Conservation (phyloP, 2,797 vertebrate species). For the Coracias cyanogaster region DNA sequence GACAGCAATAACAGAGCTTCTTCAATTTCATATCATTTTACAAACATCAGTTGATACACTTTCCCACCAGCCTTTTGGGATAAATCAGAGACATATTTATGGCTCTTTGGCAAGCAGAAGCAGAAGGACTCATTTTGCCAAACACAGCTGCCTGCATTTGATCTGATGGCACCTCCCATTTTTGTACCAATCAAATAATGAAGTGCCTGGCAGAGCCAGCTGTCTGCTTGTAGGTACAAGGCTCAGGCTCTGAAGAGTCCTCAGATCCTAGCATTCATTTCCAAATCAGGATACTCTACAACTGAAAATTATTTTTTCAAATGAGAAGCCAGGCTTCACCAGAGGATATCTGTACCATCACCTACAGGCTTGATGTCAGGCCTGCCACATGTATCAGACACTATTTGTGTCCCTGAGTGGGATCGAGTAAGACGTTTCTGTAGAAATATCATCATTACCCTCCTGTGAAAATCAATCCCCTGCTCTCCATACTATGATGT, state of each 20-base stretch:
- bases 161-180: neutral
- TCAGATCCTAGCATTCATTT: neutral
- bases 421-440: neutral
- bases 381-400: neutral
- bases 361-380: neutral
- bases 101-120: neutral
- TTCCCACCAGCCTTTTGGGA: neutral
- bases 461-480: neutral
- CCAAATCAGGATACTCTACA: neutral
- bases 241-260: neutral
- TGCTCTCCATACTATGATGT: neutral
- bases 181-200: neutral
- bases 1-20: neutral
- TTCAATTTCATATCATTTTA: neutral
- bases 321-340: neutral
- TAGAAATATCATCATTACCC: neutral
- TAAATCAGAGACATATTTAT: neutral
- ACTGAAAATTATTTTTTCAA: neutral
- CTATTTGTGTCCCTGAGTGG: neutral
- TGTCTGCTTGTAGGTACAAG: neutral
- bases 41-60: neutral
- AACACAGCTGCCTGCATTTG: neutral
- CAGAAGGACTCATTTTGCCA: neutral
- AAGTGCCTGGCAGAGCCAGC: neutral
- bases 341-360: neutral